Evolutionary conservation across 2,113 vertebrate genomes (phyloP), one percentile per base, ranked within the genome.

Genomic region (Anguilla japonica): DNA sequence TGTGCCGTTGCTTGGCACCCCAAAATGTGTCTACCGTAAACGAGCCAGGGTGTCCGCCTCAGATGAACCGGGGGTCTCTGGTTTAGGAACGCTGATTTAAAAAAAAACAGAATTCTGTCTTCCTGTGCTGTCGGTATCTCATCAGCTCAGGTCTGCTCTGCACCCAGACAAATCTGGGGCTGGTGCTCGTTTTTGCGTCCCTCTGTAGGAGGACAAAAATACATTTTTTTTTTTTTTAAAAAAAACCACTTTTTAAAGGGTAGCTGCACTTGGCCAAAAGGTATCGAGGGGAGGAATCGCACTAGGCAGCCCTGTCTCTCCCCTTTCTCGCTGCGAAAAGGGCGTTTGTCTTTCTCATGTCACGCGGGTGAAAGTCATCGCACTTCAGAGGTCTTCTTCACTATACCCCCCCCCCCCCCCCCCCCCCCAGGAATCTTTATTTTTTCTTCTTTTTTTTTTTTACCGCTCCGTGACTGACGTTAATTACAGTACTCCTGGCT

Each of bases 311-410:
- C 11, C 20, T 5, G 34, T 46, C 43, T 46, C 43, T 46, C 43
- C 8, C 43, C 53, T n/a, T 43, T n/a, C 11, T 53, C 20, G 26
- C 13, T 81, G 7, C 11, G 50, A 18, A 81, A 81, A 41, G n/a
- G 26, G 20, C 3, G 41, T 82, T 15, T 82, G 46, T 41, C 5
- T 20, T 3, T 67, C 20, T 67, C 3, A 2, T 67, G 53, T 56
- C 53, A 3, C 60, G 18, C 29, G 18, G n/a, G 46, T 82, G 46
- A 82, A 53, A 53, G 22, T 82, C 43, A 50, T 53, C 20, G 46
- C 71, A 86, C 43, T 57, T 63, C 79, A 81, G 29, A 41, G 85
- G 57, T 67, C 80, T 46, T 83, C 81, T 87, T 83, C 81, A 46
- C n/a, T 82, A 2, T 75, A 71, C 34, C 34, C 34, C 34, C 34